Evolutionary conservation across 1,140 invertebrate genomes (phyloP), one percentile per base, ranked within the genome.

Genomic region (Uloborus diversus): DNA sequence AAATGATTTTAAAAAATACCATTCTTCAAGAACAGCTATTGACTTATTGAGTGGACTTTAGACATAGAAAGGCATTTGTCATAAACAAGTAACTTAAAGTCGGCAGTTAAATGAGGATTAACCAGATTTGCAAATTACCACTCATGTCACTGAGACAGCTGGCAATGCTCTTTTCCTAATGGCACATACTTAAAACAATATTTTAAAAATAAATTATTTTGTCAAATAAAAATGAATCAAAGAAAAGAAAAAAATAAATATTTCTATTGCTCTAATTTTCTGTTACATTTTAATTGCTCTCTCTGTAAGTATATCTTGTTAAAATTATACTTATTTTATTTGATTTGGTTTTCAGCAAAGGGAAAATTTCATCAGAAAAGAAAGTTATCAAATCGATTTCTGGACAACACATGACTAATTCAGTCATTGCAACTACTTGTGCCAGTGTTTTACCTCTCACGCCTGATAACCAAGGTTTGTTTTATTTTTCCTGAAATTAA

Each of bases 371-470:
- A 2, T 23, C 47, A 23, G 73, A 78, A 20, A 78, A 78, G 49
- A 78, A 66, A 25, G 42, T 28, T 56, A 20, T 33, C 4, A 53
- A 66, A 42, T 28, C 33, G 2, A 25, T 32, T 7, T 7, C 49
- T 7, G 62, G 30, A n/a, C 71, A 75, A 9, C 42, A 47, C 23
- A 20, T 28, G 7, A 28, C 17, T 20, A 78, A 59, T 23, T 33
- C 42, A 9, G 25, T 65, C 23, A 68, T 79, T n/a, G 75, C 82
- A 35, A 83, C 83, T 11, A 81, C 79, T 59, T 87, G 86, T 81
- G 86, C 86, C 51, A 87, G 86, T 70, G 87, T 87, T 51, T 79
- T 88, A 57, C 85, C 86, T 35, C 82, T 87, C 28, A 86, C 85
- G 7, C 87, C 86, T 11, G 84, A 86, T 81, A 85, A 86, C 66